A percentile compares a stretch with the other conserved stretches of the same genome.
Evolutionary conservation across 2,797 vertebrate species (phyloP).

Genomic region (Geotrypetes seraphini): DNA sequence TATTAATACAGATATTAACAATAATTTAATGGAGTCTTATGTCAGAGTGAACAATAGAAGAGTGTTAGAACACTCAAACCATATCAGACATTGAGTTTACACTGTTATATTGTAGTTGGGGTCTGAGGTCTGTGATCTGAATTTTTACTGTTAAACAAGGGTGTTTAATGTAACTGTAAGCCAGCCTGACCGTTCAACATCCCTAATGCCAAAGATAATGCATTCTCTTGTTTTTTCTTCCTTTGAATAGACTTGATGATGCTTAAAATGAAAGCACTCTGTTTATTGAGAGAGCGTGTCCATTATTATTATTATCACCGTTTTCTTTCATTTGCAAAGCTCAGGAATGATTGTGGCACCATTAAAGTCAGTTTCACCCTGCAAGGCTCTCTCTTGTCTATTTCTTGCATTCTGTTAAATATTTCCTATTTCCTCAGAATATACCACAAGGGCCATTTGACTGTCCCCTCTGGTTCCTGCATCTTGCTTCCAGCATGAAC

Average conservation of each 20-base stretch:
- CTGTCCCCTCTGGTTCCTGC: slow-evolving; percentile 62
- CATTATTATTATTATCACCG: slow-evolving; percentile 38
- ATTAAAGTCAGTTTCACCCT: slow-evolving; percentile 23
- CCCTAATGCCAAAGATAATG: too few species aligned
- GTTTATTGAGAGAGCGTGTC: slow-evolving; percentile 13
- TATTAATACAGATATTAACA: too few species aligned
- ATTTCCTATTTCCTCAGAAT: slow-evolving; percentile 60
- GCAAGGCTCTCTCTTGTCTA: slow-evolving; percentile 40
- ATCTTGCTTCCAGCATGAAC: slow-evolving; percentile 61
- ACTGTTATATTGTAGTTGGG: too few species aligned
- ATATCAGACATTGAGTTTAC: too few species aligned
- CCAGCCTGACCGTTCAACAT: too few species aligned
- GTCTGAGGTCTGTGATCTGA: too few species aligned
- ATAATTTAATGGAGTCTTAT: too few species aligned
- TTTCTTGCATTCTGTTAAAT: slow-evolving; percentile 57
- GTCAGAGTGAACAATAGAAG: too few species aligned
- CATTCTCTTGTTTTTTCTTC: too few species aligned
- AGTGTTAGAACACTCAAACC: too few species aligned
- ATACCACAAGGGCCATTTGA: slow-evolving; percentile 57
- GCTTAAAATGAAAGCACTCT: slow-evolving; percentile 30
- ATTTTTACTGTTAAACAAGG: too few species aligned
- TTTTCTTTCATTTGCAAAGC: slow-evolving; percentile 41
- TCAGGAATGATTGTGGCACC: slow-evolving; percentile 22
- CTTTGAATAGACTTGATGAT: slow-evolving; percentile 23
- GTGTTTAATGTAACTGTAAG: too few species aligned